Conservation (phyloP, 2,888 invertebrate genomes). For the Yponomeuta malinellus region DNA sequence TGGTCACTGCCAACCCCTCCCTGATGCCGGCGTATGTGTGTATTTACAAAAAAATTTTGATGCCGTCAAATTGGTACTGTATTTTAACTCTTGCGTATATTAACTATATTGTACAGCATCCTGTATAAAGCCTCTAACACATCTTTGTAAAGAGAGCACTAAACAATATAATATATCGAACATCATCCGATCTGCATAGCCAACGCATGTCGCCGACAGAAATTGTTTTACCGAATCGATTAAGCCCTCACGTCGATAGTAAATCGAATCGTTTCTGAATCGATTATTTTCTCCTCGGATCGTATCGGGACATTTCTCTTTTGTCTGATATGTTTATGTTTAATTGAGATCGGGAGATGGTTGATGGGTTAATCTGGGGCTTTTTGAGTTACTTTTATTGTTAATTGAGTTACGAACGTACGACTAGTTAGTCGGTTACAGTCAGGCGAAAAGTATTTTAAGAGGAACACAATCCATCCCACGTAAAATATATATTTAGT, state of each 20-base stretch:
- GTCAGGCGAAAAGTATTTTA: neutral
- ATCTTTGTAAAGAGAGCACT: neutral
- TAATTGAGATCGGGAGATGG: constrained; percentile 2
- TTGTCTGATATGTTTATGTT: constrained; percentile 50
- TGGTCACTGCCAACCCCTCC: too few species aligned
- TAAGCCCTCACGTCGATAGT: constrained; percentile 56
- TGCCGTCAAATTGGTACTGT: too few species aligned
- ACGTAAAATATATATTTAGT: too few species aligned
- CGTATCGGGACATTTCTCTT: constrained; percentile 35
- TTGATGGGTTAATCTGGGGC: constrained; percentile 13
- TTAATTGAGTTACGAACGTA: neutral
- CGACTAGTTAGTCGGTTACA: neutral
- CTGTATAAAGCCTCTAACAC: constrained; percentile 7
- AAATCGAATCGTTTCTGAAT: constrained; percentile 57
- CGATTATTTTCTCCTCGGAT: constrained; percentile 18
- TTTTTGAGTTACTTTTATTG: constrained; percentile 8
- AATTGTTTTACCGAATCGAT: constrained; percentile 70
- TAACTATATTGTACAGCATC: neutral
- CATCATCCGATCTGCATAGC: constrained; percentile 54
- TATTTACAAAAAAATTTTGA: too few species aligned
- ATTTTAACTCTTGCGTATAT: constrained; percentile 21
- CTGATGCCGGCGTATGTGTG: too few species aligned
- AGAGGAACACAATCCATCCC: too few species aligned
- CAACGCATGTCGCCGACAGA: constrained; percentile 52
- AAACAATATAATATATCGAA: constrained; percentile 25